Percentiles rank a stretch among this genome's conserved stretches.
phyloP scores from a whole-genome alignment of 2,113 vertebrate species.

The Pseudolaguvia tuberculata region DNA sequence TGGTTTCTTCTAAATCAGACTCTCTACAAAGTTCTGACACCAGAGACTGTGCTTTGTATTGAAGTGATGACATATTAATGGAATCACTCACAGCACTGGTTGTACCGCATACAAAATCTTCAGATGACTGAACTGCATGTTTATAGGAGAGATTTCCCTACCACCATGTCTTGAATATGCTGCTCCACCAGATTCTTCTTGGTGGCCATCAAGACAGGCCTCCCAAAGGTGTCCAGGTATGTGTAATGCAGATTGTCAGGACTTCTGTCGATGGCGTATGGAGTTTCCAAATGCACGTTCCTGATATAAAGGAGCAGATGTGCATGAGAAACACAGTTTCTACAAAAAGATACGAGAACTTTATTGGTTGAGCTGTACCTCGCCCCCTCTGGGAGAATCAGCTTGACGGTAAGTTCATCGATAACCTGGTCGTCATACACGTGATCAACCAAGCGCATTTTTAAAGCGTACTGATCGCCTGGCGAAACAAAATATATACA shows the following conservation, averaged over 20 bases:
- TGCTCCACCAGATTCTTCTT: conserved; percentile 96
- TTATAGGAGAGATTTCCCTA: conserved; percentile 55
- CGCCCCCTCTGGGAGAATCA: conserved; percentile 92
- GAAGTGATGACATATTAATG: background rate
- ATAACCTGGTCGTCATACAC: conserved; percentile 97
- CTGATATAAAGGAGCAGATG: conserved; percentile 58
- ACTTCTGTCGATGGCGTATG: conserved; percentile 81
- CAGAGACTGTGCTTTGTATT: too few species aligned
- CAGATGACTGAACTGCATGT: background rate
- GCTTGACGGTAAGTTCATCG: conserved; percentile 87
- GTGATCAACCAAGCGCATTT: conserved; percentile 94
- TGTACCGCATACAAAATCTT: background rate
- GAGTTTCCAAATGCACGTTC: conserved; percentile 90
- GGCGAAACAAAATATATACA: conserved; percentile 16
- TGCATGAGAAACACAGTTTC: too few species aligned
- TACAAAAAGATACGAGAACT: too few species aligned
- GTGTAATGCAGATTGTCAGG: conserved; percentile 91
- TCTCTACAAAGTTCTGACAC: background rate
- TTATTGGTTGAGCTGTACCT: conserved; percentile 64
- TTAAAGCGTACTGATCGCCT: conserved; percentile 97
- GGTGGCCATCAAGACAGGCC: conserved; percentile 87
- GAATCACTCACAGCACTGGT: background rate
- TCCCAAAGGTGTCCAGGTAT: conserved; percentile 94
- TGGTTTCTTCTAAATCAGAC: too few species aligned
- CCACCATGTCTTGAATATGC: conserved; percentile 97